phyloP scores from a whole-genome alignment of 2,113 vertebrate species.

The Myiozetetes cayanensis region DNA sequence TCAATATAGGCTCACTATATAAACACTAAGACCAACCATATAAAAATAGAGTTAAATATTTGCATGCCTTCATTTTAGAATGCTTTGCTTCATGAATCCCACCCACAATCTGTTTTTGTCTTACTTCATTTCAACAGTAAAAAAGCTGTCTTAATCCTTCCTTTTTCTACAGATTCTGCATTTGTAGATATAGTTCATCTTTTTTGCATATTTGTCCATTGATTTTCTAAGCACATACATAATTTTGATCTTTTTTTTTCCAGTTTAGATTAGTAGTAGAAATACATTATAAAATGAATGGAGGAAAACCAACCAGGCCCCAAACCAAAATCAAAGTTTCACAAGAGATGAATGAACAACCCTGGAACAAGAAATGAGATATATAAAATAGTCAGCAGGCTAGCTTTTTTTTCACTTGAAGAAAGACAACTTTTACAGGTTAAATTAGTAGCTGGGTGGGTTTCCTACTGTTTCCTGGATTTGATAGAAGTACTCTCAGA shows the following conservation, averaged over 20 bases:
- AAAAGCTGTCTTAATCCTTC: background rate
- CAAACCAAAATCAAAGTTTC: background rate
- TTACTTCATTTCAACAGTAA: background rate
- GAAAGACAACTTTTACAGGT: constrained; percentile 32
- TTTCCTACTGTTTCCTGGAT: constrained; percentile 34
- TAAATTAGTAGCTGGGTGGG: background rate
- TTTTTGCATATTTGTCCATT: background rate
- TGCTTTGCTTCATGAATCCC: background rate
- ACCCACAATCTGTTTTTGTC: background rate
- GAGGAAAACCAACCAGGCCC: background rate
- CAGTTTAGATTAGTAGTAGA: background rate
- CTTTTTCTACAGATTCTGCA: background rate
- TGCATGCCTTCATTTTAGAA: background rate
- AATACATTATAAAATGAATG: background rate
- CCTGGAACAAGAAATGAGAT: background rate
- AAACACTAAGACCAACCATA: background rate
- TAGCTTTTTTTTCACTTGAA: background rate
- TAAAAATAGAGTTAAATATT: background rate
- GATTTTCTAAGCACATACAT: background rate
- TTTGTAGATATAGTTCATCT: background rate
- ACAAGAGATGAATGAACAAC: background rate
- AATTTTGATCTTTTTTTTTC: background rate
- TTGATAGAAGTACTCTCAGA: constrained; percentile 18
- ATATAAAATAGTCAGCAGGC: background rate
- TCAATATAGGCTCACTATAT: background rate